A percentile compares a stretch with the other conserved stretches of the same genome.
Conservation (phyloP, 1,140 invertebrate genomes). For the Forficula auricularia region DNA sequence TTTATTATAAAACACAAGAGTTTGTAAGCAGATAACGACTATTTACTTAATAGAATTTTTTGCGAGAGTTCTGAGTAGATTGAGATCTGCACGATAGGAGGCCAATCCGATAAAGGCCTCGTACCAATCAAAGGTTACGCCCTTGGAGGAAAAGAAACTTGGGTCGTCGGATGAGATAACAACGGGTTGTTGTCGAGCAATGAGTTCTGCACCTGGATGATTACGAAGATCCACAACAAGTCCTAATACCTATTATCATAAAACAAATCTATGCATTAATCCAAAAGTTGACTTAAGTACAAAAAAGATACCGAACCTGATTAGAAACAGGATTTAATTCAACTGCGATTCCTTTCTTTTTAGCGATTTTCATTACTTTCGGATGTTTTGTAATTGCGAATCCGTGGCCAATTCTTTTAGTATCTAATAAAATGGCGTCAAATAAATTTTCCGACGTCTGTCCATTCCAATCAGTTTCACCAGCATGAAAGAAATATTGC, state of each 20-base stretch:
- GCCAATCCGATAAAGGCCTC: conserved; percentile 63
- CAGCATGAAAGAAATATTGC: conserved; percentile 61
- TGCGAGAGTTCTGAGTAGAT: conserved; percentile 57
- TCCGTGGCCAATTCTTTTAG: conserved; percentile 49
- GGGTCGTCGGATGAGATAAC: conserved; percentile 63
- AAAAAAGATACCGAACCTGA: conserved; percentile 22
- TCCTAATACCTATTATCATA: conserved; percentile 34
- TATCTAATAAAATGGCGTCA: conserved; percentile 55
- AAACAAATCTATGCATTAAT: no score
- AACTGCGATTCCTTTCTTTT: conserved; percentile 46
- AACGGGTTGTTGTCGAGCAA: conserved; percentile 34
- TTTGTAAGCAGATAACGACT: no score
- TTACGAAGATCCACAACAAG: conserved; percentile 59
- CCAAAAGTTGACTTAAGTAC: no score
- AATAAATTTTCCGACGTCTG: conserved; percentile 46
- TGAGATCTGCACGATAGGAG: conserved; percentile 45
- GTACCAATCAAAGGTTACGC: conserved; percentile 68
- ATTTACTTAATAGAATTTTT: conserved; percentile 44
- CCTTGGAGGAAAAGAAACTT: conserved; percentile 52
- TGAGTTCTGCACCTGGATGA: conserved; percentile 50
- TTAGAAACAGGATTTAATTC: conserved; percentile 64
- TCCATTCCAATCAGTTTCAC: conserved; percentile 50
- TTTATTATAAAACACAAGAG: no score
- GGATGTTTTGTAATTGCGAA: conserved; percentile 65
- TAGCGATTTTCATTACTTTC: conserved; percentile 36